These are phyloP conservation scores for Carabus problematicus DNA, from an alignment of 2,888 invertebrate species.

Conservation along the genomic window DNA sequence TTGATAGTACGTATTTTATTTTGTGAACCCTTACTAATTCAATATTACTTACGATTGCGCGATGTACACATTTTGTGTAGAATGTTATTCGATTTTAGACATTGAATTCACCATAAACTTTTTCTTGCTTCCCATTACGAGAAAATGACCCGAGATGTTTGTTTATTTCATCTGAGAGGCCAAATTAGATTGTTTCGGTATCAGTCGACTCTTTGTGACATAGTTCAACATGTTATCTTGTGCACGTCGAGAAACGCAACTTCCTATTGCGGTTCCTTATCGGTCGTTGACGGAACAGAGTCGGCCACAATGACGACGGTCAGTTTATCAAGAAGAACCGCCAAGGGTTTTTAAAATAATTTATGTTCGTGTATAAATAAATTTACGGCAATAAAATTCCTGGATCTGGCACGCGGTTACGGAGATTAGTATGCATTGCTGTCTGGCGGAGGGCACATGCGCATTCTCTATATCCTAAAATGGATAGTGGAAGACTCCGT, in stretches of 20 bases:
- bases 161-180: slow-evolving; percentile 32
- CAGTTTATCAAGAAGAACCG: slow-evolving; percentile 34
- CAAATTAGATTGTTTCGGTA: slow-evolving; percentile 40
- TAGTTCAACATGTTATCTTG: slow-evolving; percentile 31
- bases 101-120: too few species aligned
- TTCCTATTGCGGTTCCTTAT: slow-evolving; percentile 25
- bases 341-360: slow-evolving; percentile 38
- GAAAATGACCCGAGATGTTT: slow-evolving; percentile 20
- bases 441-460: slow-evolving; percentile 9
- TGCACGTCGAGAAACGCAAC: slow-evolving; percentile 2
- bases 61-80: too few species aligned
- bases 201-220: slow-evolving; percentile 32
- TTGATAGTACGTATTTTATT: too few species aligned
- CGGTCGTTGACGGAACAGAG: slow-evolving; percentile 28
- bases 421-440: slow-evolving; percentile 41
- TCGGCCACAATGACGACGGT: slow-evolving; percentile 20
- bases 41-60: too few species aligned
- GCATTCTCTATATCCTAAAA: neutral
- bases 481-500: slow-evolving; percentile 20
- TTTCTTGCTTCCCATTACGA: too few species aligned
- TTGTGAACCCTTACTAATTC: too few species aligned
- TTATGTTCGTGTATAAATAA: slow-evolving; percentile 41
- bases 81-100: too few species aligned
- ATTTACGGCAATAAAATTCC: slow-evolving; percentile 40
- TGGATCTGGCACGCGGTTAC: slow-evolving; percentile 27